Evolutionary conservation across 23 tunicate species (phyloP).

Genomic region (Corella eumyota): DNA sequence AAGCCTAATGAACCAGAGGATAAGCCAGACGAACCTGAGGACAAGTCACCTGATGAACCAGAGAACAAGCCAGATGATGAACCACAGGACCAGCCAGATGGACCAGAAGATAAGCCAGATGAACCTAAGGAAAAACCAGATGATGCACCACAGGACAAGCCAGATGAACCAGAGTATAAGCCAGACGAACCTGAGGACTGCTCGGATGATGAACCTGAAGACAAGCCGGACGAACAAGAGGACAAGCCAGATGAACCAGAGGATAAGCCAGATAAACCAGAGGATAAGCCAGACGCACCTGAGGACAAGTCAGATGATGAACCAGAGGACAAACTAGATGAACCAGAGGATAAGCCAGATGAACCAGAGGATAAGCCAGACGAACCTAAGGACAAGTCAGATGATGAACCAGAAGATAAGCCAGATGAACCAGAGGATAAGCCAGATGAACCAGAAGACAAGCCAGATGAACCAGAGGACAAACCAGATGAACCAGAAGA

Average conservation of each 20-base stretch:
- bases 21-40: not conserved
- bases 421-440: slow-evolving; percentile 13
- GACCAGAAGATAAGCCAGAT: not conserved
- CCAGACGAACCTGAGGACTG: slow-evolving; percentile 10
- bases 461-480: slow-evolving; percentile 17
- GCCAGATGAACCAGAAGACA: slow-evolving; percentile 10
- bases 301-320: slow-evolving; percentile 7
- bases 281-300: slow-evolving; percentile 5
- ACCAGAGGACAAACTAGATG: slow-evolving; percentile 1
- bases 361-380: slow-evolving; percentile 1
- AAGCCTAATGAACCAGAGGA: slow-evolving; percentile 2
- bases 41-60: not conserved
- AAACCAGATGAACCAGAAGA: slow-evolving; percentile 5
- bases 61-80: not conserved
- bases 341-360: slow-evolving; percentile 6
- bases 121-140: slow-evolving; percentile 6
- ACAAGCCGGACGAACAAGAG: slow-evolving; percentile 1
- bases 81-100: slow-evolving; percentile 6
- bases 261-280: slow-evolving; percentile 1
- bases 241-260: slow-evolving; percentile 4
- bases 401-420: not conserved
- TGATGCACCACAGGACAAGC: slow-evolving; percentile 4
- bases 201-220: not conserved
- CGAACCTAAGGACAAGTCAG: slow-evolving; percentile 3
- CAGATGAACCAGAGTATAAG: not conserved